Conservation (phyloP, 1,140 invertebrate species). For the Diuraphis noxia region DNA sequence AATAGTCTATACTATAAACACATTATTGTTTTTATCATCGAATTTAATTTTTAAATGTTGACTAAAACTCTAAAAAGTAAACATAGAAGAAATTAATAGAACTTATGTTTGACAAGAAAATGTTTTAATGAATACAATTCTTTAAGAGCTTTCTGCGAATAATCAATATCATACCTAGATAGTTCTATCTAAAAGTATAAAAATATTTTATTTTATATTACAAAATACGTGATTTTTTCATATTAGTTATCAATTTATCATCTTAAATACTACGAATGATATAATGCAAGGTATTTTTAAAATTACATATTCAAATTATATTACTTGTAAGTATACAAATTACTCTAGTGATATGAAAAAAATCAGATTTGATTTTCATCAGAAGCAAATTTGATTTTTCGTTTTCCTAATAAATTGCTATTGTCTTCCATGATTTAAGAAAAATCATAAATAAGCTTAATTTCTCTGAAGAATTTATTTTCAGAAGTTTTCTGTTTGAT, state of each 20-base stretch:
- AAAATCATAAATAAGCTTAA: not conserved
- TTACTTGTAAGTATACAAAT: not conserved
- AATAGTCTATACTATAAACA: not conserved
- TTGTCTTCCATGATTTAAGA: not conserved
- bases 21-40: not conserved
- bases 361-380: too few relatives aligned
- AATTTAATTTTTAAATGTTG: not conserved
- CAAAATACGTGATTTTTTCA: not conserved
- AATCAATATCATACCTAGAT: not conserved
- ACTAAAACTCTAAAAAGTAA: not conserved
- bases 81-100: not conserved
- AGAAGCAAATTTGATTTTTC: not conserved
- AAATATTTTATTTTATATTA: not conserved
- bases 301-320: not conserved
- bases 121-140: not conserved
- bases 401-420: not conserved
- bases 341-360: not conserved
- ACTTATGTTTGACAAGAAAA: not conserved
- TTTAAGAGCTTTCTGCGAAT: not conserved
- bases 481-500: not conserved
- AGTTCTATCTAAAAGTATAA: not conserved
- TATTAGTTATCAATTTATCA: not conserved
- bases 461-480: not conserved
- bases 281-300: not conserved
- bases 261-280: not conserved